Percentiles rank a stretch among this genome's conserved stretches.
These are phyloP conservation scores for Gouania willdenowi DNA, from an alignment of 2,797 vertebrate species.

Conservation along the genomic window DNA sequence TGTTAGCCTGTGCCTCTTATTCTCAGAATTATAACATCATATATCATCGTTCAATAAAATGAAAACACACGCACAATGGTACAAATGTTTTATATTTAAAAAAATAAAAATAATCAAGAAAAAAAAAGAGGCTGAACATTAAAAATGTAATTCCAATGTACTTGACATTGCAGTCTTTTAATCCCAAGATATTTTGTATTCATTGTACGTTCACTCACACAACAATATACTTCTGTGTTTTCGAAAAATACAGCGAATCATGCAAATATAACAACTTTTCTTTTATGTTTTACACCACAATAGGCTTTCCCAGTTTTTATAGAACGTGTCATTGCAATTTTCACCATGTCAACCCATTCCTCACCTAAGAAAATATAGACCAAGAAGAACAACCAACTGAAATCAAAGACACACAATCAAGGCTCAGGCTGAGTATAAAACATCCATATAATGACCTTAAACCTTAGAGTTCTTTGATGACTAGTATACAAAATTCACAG, in stretches of 20 bases:
- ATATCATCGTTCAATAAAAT: too few species aligned
- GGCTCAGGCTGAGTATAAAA: conserved; percentile 75
- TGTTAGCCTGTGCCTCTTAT: conserved; percentile 7
- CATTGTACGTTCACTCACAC: conserved; percentile 73
- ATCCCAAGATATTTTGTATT: conserved; percentile 64
- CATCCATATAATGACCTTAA: conserved; percentile 62
- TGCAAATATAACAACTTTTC: conserved; percentile 80
- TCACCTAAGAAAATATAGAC: conserved; percentile 28
- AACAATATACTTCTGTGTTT: conserved; percentile 75
- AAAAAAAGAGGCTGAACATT: conserved; percentile 37
- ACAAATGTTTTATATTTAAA: conserved; percentile 16
- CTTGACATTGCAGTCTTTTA: conserved; percentile 53
- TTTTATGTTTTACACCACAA: conserved; percentile 67
- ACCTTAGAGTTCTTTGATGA: conserved; percentile 32
- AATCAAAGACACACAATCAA: conserved; percentile 66
- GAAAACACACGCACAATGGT: too few species aligned
- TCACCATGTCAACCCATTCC: conserved; percentile 5
- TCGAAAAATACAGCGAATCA: conserved; percentile 80
- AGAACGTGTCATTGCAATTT: conserved; percentile 62
- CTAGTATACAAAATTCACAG: conserved; percentile 81
- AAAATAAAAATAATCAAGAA: conserved; percentile 23
- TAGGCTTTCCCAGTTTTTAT: conserved; percentile 67
- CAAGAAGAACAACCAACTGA: conserved; percentile 52
- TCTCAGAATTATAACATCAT: too few species aligned
- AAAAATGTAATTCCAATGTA: conserved; percentile 57